Base-by-base conservation (phyloP, 2,888 invertebrate genomes). In the Chloromyia formosa region DNA sequence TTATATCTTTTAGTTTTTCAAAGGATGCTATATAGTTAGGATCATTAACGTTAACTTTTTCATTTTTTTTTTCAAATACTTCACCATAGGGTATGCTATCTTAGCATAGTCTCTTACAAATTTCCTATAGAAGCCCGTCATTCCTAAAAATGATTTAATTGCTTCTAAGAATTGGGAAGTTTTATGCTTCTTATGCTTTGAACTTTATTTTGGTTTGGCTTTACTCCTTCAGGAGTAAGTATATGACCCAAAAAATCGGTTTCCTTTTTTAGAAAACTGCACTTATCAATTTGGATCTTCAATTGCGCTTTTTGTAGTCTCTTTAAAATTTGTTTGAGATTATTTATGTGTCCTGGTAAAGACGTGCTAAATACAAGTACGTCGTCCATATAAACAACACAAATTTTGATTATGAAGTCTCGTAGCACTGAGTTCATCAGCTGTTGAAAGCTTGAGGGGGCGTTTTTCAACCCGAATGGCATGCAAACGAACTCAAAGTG, bases 391-490 rank as follows among this genome's bases (percentile, higher is more conserved):
- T 80, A 82, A n/a, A 58, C 69, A 23, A 75, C 18, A 14, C 69
- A 69, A 78, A 71, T 64, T 42, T 64, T 64, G 16, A 77, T 76
- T 64, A 73, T 73, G 10, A 22, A 66, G 1, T 82, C 83, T 42
- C 78, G 62, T 9, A 84, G 69, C 23, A 60, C 14, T 9, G 9
- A 9, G 23, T 60, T 23, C 60, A 60, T 60, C 9, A 60, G 23
- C n/a, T 0, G 84, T 79, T 60, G 60, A n/a, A 60, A 60, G 12
- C 23, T 60, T 4, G 64, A 53, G 0, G 85, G 85, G 0, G 84
- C 83, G 74, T 82, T 83, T 79, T 81, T 82, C 10, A 86, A 80
- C 1, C 81, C 84, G 75, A 84, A 82, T 0, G 82, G 82, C 81
- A 83, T 81, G 14, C 81, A 56, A 7, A 58, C 74, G 72, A 77